Base-by-base conservation (phyloP, 2,113 vertebrate species). In the Brienomyrus longianalis region DNA sequence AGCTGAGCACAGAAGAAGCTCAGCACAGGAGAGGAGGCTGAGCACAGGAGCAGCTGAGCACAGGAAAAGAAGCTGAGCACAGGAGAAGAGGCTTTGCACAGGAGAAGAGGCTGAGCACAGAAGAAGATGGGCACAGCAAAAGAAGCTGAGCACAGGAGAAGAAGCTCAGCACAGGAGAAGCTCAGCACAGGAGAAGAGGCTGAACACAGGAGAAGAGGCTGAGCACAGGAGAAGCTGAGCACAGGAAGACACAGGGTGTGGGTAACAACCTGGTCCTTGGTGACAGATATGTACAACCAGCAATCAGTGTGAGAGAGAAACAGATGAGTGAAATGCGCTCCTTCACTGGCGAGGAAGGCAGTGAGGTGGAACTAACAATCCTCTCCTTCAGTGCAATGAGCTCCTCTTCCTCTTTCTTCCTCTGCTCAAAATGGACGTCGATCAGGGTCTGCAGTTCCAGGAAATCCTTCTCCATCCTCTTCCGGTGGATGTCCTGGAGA, bases 391-490 rank as follows among this genome's bases (percentile, higher is more conserved):
- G 97, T 3, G 96, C 96, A 1, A 99, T 95, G 2, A 99, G 95
- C 86, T 99, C 98, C 90, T 99, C 98, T 39, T 99, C 98, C 80
- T 99, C 98, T 91, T 98, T 98, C 95, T 99, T 98, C 59, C 98
- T 95, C 56, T 97, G 97, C 91, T 99, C 98, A 47, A 99, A 99
- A 93, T 99, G 98, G 86, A 92, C 97, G 74, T 99, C 98, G 6
- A 99, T 99, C 93, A 99, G 96, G 10, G 97, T 97, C 88, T 99
- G 98, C 70, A 99, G 96, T 95, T 99, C 98, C 95, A 97, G 93
- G 86, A 99, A 93, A 86, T 99, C 98, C 92, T 99, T 99, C 93
- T 99, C 98, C 97, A 99, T 98, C 1, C 98, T 96, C 93, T 99
- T 99, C 92, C 98, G 97, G 95, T 99, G 98, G 93, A 99, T 99